Base-by-base conservation (phyloP, 2,888 invertebrate species). In the Trilocha varians region DNA sequence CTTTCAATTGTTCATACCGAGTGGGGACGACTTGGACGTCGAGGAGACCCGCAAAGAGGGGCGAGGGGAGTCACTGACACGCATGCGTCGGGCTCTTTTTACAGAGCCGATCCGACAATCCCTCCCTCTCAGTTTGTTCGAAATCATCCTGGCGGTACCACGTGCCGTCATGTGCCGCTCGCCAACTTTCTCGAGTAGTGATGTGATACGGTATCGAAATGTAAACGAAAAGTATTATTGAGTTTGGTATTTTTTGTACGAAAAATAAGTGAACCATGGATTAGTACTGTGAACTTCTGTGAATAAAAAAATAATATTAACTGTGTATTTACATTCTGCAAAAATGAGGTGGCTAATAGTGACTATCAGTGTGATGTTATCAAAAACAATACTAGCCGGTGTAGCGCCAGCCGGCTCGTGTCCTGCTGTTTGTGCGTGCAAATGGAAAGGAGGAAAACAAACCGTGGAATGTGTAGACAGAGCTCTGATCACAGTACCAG, bases 391-490 rank as follows among this genome's bases (percentile, higher is more conserved):
- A 65, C 60, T 71, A 47, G 77, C 73, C 51, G 80, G 73, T 48
- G 66, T 83, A 47, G 87, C 87, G 44, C 84, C 87, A 53, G 84
- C 88, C 48, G 89, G 88, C 53, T 87, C 88, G 53, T 93, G 93
- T 61, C 94, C 94, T 45, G 88, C 88, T 35, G 91, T 91, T 57
- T 97, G 97, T 80, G 89, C 90, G 62, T 97, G 97, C 84, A 96
- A 96, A 79, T 97, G 97, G 97, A 96, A 96, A 80, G 92, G 93
- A 62, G 96, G 96, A 56, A 97, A 97, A 77, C 94, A 95, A 73
- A 95, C 96, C 39, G 96, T 96, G 47, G 95, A 96, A 82, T 97
- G 97, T 78, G 91, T 91, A 66, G 92, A 94, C 74, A 91, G 93
- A 45, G 91, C 91, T 45, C 88, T 97, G 52, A 94, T 93, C 62